These are phyloP conservation scores for Acinonyx jubatus DNA, from an alignment of 2,113 vertebrate species.

Conservation along the genomic window DNA sequence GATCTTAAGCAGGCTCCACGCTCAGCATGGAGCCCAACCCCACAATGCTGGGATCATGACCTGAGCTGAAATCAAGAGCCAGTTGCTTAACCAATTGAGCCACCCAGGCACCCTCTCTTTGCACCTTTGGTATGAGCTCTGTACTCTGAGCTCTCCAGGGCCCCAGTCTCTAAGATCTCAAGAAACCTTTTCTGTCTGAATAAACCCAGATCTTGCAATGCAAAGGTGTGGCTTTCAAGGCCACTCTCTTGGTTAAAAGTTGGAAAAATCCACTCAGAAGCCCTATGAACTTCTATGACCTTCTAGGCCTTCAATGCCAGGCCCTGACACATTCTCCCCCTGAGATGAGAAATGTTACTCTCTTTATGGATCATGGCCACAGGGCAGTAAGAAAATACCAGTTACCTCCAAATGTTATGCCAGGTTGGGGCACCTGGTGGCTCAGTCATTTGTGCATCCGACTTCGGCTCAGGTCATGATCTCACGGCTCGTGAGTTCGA, in stretches of 20 bases:
- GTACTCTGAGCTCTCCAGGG: not conserved
- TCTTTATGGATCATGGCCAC: not conserved
- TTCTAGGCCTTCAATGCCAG: not conserved
- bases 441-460: no score
- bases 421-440: not conserved
- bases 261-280: not conserved
- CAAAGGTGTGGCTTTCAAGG: not conserved
- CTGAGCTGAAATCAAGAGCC: no score
- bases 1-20: no score
- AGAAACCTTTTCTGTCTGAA: not conserved
- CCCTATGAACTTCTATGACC: not conserved
- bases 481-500: no score
- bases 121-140: not conserved
- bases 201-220: not conserved
- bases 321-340: not conserved
- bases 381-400: not conserved
- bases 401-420: not conserved
- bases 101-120: not conserved
- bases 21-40: no score
- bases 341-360: not conserved
- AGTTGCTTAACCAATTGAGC: no score
- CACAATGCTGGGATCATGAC: no score
- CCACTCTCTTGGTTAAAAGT: not conserved
- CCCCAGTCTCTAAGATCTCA: not conserved
- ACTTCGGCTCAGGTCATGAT: no score